phyloP scores from a whole-genome alignment of 1,140 invertebrate genomes.

The Ceratitis capitata region DNA sequence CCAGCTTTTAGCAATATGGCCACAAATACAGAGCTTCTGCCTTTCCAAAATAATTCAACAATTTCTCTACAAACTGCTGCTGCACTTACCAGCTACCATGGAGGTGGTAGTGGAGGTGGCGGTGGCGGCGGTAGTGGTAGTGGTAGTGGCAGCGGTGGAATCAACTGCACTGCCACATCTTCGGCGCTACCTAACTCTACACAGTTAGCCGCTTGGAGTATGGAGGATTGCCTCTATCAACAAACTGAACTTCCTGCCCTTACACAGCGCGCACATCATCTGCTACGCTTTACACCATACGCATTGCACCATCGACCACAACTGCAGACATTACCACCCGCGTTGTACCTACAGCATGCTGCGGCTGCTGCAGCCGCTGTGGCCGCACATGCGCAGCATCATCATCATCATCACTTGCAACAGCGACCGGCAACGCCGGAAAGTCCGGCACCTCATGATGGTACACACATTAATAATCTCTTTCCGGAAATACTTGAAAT shows the following conservation, averaged over 20 bases:
- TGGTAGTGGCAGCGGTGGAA: slow-evolving; percentile 43
- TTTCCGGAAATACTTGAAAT: slow-evolving; percentile 93
- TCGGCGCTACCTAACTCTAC: slow-evolving; percentile 38
- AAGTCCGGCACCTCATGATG: slow-evolving; percentile 64
- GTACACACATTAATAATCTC: slow-evolving; percentile 85
- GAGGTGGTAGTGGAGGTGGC: slow-evolving; percentile 51
- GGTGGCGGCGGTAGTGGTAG: slow-evolving; percentile 51
- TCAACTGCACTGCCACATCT: slow-evolving; percentile 7
- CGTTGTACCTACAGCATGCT: slow-evolving; percentile 60
- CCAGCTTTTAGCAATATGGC: slow-evolving; percentile 49
- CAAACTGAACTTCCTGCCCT: slow-evolving; percentile 63
- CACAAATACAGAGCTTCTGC: slow-evolving; percentile 61
- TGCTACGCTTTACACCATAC: slow-evolving; percentile 63
- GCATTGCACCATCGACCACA: slow-evolving; percentile 62
- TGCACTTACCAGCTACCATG: slow-evolving; percentile 59
- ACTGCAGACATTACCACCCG: slow-evolving; percentile 56
- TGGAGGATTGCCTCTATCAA: slow-evolving; percentile 62
- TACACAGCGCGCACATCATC: slow-evolving; percentile 60
- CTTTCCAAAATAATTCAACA: slow-evolving; percentile 62
- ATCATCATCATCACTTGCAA: slow-evolving; percentile 57
- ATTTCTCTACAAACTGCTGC: slow-evolving; percentile 60
- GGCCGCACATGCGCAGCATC: slow-evolving; percentile 56
- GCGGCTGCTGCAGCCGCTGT: slow-evolving; percentile 58
- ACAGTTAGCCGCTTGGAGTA: slow-evolving; percentile 50
- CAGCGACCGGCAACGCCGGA: slow-evolving; percentile 68